A percentile compares a stretch with the other conserved stretches of the same genome.
Evolutionary conservation across 2,888 invertebrate species (phyloP).

Genomic region (Blastobasis adustella): DNA sequence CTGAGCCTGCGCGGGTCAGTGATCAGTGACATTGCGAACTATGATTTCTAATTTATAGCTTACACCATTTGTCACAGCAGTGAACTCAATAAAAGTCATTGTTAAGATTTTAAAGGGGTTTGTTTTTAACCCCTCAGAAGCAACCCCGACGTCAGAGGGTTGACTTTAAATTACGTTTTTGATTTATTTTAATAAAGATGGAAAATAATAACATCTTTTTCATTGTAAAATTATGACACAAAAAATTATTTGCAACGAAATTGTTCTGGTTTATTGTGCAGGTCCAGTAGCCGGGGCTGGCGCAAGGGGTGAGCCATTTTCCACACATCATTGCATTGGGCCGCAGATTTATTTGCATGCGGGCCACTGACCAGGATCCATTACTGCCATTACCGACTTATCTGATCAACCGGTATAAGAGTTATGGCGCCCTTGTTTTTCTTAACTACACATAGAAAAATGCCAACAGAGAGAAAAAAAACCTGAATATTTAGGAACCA

Average conservation of each 20-base stretch:
- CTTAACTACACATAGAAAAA: slow-evolving; percentile 59
- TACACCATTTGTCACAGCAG: slow-evolving; percentile 9
- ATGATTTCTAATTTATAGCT: not conserved
- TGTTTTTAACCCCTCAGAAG: not conserved
- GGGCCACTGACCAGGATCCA: slow-evolving; percentile 75
- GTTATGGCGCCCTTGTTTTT: slow-evolving; percentile 70
- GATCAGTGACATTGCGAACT: not conserved
- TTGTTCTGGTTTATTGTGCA: slow-evolving; percentile 22
- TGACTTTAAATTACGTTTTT: not conserved
- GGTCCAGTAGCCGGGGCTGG: slow-evolving; percentile 22
- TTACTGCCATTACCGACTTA: slow-evolving; percentile 70
- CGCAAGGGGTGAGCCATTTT: slow-evolving; percentile 68
- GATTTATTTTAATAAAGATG: not conserved
- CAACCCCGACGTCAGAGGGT: not conserved
- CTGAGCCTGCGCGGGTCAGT: not conserved
- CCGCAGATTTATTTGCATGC: slow-evolving; percentile 76
- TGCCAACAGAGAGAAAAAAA: slow-evolving; percentile 44
- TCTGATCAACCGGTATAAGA: slow-evolving; percentile 72
- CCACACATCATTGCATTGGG: slow-evolving; percentile 75
- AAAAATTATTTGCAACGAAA: slow-evolving; percentile 6
- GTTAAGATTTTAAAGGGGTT: slow-evolving; percentile 1
- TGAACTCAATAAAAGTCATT: slow-evolving; percentile 3
- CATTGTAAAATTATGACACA: not conserved
- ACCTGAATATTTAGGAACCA: slow-evolving; percentile 49
- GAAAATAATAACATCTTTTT: not conserved